These are phyloP conservation scores for Atta colombica DNA, from an alignment of 1,140 invertebrate species.

Conservation along the genomic window DNA sequence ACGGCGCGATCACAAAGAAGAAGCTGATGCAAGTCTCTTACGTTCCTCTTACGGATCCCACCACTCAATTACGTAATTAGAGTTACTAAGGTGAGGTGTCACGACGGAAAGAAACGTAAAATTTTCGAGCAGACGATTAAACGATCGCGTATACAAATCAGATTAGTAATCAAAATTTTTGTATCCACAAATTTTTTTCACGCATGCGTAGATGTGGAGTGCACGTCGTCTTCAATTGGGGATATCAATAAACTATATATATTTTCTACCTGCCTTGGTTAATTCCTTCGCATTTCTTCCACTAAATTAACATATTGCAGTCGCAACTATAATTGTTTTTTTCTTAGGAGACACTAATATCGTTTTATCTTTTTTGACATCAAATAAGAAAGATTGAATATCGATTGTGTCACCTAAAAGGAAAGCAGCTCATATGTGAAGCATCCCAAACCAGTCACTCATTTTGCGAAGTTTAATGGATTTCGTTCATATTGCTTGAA, in stretches of 20 bases:
- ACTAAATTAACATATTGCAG: neutral
- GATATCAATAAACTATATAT: conserved; percentile 69
- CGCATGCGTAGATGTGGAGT: neutral
- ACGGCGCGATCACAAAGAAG: conserved; percentile 78
- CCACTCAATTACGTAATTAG: conserved; percentile 78
- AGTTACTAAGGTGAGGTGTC: conserved; percentile 39
- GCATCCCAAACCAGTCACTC: too few relatives aligned
- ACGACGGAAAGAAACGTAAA: neutral
- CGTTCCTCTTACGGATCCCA: conserved; percentile 83
- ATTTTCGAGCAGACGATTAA: neutral
- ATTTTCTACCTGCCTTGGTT: conserved; percentile 53
- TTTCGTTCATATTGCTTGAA: too few relatives aligned
- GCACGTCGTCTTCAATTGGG: conserved; percentile 7
- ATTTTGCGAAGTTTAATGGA: too few relatives aligned
- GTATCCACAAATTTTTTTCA: conserved; percentile 7
- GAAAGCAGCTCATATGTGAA: too few relatives aligned
- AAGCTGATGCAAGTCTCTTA: conserved; percentile 85
- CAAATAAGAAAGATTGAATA: too few relatives aligned
- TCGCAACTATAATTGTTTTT: neutral
- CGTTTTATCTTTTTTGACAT: too few relatives aligned
- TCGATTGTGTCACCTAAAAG: too few relatives aligned
- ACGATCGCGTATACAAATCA: neutral
- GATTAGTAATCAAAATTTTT: conserved; percentile 15
- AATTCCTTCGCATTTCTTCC: neutral
- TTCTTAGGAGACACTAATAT: too few relatives aligned